Percentiles rank a stretch among this genome's conserved stretches.
Conservation (phyloP, 1,140 invertebrate genomes). For the Drosophila cardini region DNA sequence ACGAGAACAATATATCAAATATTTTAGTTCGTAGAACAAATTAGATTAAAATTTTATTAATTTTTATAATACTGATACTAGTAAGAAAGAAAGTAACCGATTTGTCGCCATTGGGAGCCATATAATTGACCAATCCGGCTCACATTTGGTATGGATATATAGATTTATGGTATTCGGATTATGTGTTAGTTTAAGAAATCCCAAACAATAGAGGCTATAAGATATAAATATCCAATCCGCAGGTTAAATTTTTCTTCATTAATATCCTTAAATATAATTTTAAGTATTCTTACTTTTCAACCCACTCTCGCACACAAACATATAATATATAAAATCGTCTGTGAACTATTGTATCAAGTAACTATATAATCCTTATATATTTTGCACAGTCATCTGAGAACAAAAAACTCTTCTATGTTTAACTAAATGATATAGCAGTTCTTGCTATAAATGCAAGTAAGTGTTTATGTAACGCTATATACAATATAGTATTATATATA, state of each 20-base stretch:
- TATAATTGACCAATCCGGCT: neutral
- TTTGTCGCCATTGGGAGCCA: too few relatives aligned
- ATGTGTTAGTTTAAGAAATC: too few relatives aligned
- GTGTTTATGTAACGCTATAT: conserved; percentile 7
- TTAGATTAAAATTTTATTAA: too few relatives aligned
- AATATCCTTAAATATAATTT: neutral
- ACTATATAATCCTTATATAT: conserved; percentile 1
- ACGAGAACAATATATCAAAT: too few relatives aligned
- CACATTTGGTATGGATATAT: too few relatives aligned
- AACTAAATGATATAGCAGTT: conserved; percentile 5
- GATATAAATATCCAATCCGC: too few relatives aligned
- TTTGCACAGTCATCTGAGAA: conserved; percentile 25
- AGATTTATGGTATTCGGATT: too few relatives aligned
- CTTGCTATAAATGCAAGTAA: neutral
- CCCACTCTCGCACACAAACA: neutral
- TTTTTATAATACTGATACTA: too few relatives aligned
- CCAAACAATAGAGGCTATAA: too few relatives aligned
- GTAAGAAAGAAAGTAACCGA: too few relatives aligned
- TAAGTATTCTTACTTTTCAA: neutral
- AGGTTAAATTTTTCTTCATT: too few relatives aligned
- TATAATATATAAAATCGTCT: neutral
- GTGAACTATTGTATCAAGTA: neutral
- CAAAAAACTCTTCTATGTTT: conserved; percentile 1
- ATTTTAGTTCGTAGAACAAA: too few relatives aligned
- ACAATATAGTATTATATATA: neutral